Percentiles rank a stretch among this genome's conserved stretches.
These are phyloP conservation scores for Xenopus petersii DNA, from an alignment of 2,797 vertebrate genomes.

Conservation along the genomic window DNA sequence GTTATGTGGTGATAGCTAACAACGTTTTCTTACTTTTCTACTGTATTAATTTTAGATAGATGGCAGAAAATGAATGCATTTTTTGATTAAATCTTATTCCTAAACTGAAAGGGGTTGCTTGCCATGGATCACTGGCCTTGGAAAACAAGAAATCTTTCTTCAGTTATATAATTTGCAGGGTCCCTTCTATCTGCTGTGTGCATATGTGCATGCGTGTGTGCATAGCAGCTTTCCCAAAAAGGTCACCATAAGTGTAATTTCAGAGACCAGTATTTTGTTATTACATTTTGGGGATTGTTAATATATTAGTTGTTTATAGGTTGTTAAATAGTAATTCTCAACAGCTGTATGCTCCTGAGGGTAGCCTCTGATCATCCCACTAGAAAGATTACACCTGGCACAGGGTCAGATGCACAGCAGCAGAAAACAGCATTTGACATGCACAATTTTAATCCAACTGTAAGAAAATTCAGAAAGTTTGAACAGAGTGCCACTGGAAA, in stretches of 20 bases:
- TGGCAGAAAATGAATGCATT: background rate
- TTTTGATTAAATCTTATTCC: slow-evolving; percentile 45
- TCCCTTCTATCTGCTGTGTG: slow-evolving; percentile 1
- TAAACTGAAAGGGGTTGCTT: slow-evolving; percentile 16
- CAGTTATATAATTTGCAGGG: slow-evolving; percentile 19
- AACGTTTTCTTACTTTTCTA: too few species aligned
- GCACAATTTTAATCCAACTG: slow-evolving; percentile 29
- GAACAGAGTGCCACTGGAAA: slow-evolving; percentile 10
- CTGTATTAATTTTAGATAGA: too few species aligned
- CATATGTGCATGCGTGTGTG: too few species aligned
- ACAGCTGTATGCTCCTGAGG: slow-evolving; percentile 16
- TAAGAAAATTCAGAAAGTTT: slow-evolving; percentile 29
- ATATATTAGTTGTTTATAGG: slow-evolving; percentile 5
- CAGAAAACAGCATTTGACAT: slow-evolving; percentile 26
- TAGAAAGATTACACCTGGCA: slow-evolving; percentile 32
- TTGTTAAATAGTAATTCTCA: slow-evolving; percentile 23
- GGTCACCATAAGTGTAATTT: slow-evolving; percentile 10
- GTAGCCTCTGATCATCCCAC: slow-evolving; percentile 7
- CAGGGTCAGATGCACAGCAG: slow-evolving; percentile 4
- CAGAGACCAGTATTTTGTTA: slow-evolving; percentile 12
- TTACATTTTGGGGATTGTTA: background rate
- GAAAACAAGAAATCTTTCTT: slow-evolving; percentile 10
- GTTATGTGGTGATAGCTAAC: too few species aligned
- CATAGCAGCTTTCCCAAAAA: background rate
- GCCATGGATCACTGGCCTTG: slow-evolving; percentile 34